These are phyloP conservation scores for Cheilosia vernalis DNA, from an alignment of 2,888 invertebrate genomes.

Conservation along the genomic window DNA sequence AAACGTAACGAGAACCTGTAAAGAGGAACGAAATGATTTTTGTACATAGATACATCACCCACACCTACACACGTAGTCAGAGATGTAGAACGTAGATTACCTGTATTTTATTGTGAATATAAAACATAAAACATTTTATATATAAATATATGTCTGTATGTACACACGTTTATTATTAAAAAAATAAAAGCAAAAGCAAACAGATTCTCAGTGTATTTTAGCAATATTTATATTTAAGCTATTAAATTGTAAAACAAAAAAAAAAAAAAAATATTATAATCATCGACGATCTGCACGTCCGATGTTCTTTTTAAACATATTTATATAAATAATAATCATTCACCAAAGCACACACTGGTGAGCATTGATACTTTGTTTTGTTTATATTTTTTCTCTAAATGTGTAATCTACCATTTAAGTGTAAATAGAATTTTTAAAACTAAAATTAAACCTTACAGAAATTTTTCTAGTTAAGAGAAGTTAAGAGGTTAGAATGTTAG, in stretches of 20 bases:
- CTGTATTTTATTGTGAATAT: slow-evolving; percentile 74
- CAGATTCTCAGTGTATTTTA: slow-evolving; percentile 76
- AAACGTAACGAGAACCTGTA: slow-evolving; percentile 34
- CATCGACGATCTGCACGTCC: slow-evolving; percentile 8
- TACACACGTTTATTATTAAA: slow-evolving; percentile 39
- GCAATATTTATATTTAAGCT: slow-evolving; percentile 75
- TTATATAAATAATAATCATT: slow-evolving; percentile 20
- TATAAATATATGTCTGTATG: slow-evolving; percentile 53
- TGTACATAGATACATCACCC: slow-evolving; percentile 67
- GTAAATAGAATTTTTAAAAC: slow-evolving; percentile 51
- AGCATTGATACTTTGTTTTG: slow-evolving; percentile 5
- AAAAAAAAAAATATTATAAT: slow-evolving; percentile 9
- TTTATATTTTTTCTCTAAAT: neutral
- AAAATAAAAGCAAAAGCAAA: slow-evolving; percentile 53
- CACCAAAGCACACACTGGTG: slow-evolving; percentile 2
- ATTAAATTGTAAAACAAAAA: slow-evolving; percentile 42
- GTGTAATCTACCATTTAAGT: slow-evolving; percentile 34
- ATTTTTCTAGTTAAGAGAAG: slow-evolving; percentile 17
- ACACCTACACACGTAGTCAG: slow-evolving; percentile 55
- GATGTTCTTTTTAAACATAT: slow-evolving; percentile 46
- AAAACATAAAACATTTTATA: slow-evolving; percentile 58
- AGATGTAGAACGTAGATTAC: slow-evolving; percentile 63
- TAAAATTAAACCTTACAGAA: slow-evolving; percentile 20
- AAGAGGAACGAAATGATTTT: slow-evolving; percentile 63
- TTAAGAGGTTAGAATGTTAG: slow-evolving; percentile 13